Base-by-base conservation (phyloP, 2,888 invertebrate species). In the Autographa pulchrina region DNA sequence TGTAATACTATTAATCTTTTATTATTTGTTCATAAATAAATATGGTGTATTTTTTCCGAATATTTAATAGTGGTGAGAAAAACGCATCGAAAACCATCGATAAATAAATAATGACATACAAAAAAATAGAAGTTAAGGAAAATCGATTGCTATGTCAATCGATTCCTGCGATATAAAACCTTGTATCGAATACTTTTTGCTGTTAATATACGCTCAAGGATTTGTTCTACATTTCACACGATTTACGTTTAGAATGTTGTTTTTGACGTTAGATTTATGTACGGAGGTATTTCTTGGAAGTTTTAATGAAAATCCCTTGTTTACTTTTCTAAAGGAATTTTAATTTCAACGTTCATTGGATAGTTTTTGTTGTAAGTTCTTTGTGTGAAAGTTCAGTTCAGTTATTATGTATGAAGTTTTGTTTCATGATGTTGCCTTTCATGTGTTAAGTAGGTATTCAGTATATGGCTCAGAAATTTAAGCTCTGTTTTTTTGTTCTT, bases 181-280 rank as follows among this genome's bases (percentile, higher is more conserved):
- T 78, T 80, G 74, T 63, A 14, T 66, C 60, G 48, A 25, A 69
- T 83, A 81, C 68, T 81, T 83, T 74, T 78, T 72, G 72, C 70
- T 66, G 65, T 70, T 62, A 69, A 78, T 65, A 69, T 70, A 67
- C 68, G 54, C 65, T 74, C 80, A 85, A 84, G 82, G 82, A 79
- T 84, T 67, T 48, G 82, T 78, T 74, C 82, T 68, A 80, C 71
- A 84, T 81, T 80, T 78, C 35, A 81, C 56, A 68, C 52, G 63
- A 75, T 56, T 64, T n/a, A 72, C 64, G 68, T 67, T 73, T 74
- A 84, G 76, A 84, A 78, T 78, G 81, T 77, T 64, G 78, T 77
- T 74, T 38, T 52, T 35, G 14, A 65, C 61, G 63, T 35, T 43
- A 65, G 61, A 65, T 65, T 48, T 54, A 68, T 68, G 9, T 48